These are phyloP conservation scores for Tachina grossa DNA, from an alignment of 2,888 invertebrate species.

Conservation along the genomic window DNA sequence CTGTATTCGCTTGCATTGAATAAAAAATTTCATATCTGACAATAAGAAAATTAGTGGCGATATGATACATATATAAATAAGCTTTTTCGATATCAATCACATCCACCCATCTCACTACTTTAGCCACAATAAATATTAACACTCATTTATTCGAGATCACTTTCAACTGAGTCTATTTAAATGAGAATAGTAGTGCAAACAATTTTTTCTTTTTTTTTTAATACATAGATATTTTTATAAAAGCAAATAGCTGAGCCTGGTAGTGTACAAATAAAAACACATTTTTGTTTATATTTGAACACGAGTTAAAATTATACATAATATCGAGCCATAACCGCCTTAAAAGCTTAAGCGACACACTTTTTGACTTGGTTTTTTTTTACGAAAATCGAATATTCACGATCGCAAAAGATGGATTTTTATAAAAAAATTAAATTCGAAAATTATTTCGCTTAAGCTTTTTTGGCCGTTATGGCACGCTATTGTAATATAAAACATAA, in stretches of 20 bases:
- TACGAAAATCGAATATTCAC: no score
- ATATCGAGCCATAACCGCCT: no score
- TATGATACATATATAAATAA: not conserved
- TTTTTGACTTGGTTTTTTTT: no score
- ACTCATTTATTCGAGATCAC: conserved; percentile 19
- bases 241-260: not conserved
- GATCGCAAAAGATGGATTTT: no score
- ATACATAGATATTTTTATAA: conserved; percentile 4
- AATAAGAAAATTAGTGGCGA: not conserved
- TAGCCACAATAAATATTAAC: conserved; percentile 19
- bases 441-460: no score
- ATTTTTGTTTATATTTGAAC: conserved; percentile 30
- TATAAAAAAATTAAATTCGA: no score
- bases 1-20: not conserved
- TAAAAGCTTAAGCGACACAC: no score
- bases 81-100: conserved; percentile 32
- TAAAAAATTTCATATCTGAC: not conserved
- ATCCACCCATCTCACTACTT: conserved; percentile 17
- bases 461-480: no score
- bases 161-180: conserved; percentile 12
- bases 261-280: conserved; percentile 3
- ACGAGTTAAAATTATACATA: conserved; percentile 42
- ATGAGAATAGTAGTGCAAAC: not conserved
- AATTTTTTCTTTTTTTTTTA: not conserved
- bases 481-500: not conserved